Percentiles rank a stretch among this genome's conserved stretches.
Evolutionary conservation across 2,797 vertebrate genomes (phyloP).

Genomic region (Aulostomus chinensis): DNA sequence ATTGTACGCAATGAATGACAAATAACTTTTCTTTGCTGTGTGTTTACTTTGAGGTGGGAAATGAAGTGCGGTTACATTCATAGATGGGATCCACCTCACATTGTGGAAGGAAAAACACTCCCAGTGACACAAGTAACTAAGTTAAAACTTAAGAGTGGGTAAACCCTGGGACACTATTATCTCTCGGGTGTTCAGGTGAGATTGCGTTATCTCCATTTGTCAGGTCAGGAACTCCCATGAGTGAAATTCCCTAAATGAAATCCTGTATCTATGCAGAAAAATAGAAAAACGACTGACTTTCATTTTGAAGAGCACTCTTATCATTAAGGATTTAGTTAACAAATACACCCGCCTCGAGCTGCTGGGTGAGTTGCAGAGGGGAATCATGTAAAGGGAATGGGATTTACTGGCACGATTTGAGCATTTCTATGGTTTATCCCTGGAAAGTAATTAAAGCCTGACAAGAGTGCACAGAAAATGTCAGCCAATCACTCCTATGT

Average conservation of each 20-base stretch:
- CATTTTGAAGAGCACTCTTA: constrained; percentile 34
- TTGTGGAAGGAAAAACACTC: constrained; percentile 11
- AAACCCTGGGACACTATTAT: constrained; percentile 39
- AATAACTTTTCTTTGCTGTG: constrained; percentile 11
- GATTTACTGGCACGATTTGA: constrained; percentile 48
- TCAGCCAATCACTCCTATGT: constrained; percentile 38
- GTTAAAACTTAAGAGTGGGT: constrained; percentile 25
- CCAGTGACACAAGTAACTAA: constrained; percentile 11
- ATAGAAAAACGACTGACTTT: constrained; percentile 35
- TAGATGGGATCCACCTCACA: neutral
- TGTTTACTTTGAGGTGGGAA: constrained; percentile 20
- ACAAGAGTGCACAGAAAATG: constrained; percentile 33
- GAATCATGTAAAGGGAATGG: constrained; percentile 35
- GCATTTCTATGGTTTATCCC: constrained; percentile 33
- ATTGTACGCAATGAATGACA: constrained; percentile 36
- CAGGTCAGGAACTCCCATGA: constrained; percentile 41
- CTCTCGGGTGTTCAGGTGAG: constrained; percentile 45
- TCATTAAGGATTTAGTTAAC: constrained; percentile 49
- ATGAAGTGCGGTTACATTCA: constrained; percentile 8
- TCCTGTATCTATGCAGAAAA: constrained; percentile 26
- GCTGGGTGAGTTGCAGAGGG: constrained; percentile 17
- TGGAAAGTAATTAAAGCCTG: constrained; percentile 61
- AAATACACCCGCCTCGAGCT: constrained; percentile 19
- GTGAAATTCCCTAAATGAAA: constrained; percentile 31
- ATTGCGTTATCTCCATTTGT: constrained; percentile 53